Conservation (phyloP, 2,797 vertebrate species). For the Australoheros facetus region DNA sequence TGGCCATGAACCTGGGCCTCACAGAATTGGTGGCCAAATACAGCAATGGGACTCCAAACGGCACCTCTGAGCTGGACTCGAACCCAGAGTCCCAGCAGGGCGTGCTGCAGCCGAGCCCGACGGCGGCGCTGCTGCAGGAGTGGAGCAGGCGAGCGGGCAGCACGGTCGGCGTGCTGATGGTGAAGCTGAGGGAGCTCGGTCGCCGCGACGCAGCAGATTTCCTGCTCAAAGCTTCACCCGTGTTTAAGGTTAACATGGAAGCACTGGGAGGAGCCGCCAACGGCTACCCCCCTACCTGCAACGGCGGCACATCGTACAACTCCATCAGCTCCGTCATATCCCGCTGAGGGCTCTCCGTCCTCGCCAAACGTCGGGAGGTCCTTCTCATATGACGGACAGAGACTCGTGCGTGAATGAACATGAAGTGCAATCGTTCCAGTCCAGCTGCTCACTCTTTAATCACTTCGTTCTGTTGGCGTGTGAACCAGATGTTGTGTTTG, state of each 20-base stretch:
- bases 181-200: conserved; percentile 93
- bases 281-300: conserved; percentile 88
- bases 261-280: conserved; percentile 80
- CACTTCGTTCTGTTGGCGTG: background rate
- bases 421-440: conserved; percentile 65
- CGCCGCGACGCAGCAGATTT: conserved; percentile 95
- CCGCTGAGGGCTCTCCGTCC: conserved; percentile 79
- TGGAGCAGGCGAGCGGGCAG: conserved; percentile 88
- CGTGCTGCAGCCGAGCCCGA: conserved; percentile 85
- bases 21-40: conserved; percentile 94
- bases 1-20: conserved; percentile 97
- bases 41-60: conserved; percentile 81
- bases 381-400: background rate
- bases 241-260: conserved; percentile 92
- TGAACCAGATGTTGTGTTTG: conserved; percentile 55
- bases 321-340: conserved; percentile 98
- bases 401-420: conserved; percentile 25
- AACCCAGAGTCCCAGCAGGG: conserved; percentile 35
- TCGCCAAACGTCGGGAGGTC: background rate
- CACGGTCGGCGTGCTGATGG: conserved; percentile 90
- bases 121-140: conserved; percentile 90
- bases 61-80: conserved; percentile 65
- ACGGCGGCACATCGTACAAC: conserved; percentile 95
- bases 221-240: conserved; percentile 89
- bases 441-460: conserved; percentile 45